Evolutionary conservation across 2,113 vertebrate genomes (phyloP).

Genomic region (Alethe castanea): DNA sequence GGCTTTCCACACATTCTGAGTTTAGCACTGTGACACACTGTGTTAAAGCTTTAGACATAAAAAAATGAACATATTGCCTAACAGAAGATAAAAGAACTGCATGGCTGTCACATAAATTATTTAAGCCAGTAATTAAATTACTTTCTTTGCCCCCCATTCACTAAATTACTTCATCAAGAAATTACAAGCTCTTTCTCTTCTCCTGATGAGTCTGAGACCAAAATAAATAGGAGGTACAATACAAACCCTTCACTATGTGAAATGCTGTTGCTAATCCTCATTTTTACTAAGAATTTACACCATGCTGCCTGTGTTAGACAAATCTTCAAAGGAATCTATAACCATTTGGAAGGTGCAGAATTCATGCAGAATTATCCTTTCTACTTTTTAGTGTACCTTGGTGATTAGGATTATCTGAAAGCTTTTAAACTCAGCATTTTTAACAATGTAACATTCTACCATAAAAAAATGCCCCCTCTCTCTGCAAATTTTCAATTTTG

Average conservation of each 20-base stretch:
- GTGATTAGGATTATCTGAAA: background rate
- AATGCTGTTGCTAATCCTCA: background rate
- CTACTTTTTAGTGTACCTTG: background rate
- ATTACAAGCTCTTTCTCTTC: background rate
- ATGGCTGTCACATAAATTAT: conserved; percentile 1
- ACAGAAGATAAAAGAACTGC: conserved; percentile 10
- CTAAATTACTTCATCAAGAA: conserved; percentile 26
- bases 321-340: background rate
- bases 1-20: background rate
- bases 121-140: conserved; percentile 1
- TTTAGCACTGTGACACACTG: background rate
- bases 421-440: background rate
- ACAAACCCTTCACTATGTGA: background rate
- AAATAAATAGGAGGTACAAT: background rate
- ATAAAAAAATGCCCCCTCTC: background rate
- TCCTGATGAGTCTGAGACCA: background rate
- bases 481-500: background rate
- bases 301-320: background rate
- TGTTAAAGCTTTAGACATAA: background rate
- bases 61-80: background rate
- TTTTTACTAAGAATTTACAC: background rate
- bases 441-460: background rate
- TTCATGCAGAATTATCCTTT: background rate
- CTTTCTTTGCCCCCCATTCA: background rate
- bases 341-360: background rate